Conservation (phyloP, 1,140 invertebrate species). For the Drosophila tani region DNA sequence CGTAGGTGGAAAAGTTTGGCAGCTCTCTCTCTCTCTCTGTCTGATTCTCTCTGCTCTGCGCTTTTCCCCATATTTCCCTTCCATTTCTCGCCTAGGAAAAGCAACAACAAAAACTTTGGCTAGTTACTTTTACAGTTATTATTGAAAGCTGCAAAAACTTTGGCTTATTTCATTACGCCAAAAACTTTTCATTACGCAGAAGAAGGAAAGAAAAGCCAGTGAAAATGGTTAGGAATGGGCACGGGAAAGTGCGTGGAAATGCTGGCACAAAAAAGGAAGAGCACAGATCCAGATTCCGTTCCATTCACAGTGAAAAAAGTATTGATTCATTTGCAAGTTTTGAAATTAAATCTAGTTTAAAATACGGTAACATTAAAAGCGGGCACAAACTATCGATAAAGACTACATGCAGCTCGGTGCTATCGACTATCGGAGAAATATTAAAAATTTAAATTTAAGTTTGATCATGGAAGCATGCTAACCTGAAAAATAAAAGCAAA, state of each 20-base stretch:
- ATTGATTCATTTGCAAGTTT: neutral
- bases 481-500: neutral
- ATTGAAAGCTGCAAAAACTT: conserved; percentile 81
- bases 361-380: too few relatives aligned
- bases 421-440: too few relatives aligned
- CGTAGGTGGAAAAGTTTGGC: conserved; percentile 42
- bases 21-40: neutral
- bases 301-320: neutral
- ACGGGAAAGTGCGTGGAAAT: conserved; percentile 33
- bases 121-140: conserved; percentile 82
- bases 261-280: conserved; percentile 13
- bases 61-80: conserved; percentile 10
- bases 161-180: conserved; percentile 81
- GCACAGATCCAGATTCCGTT: conserved; percentile 12
- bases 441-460: too few relatives aligned
- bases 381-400: neutral
- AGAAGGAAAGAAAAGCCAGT: conserved; percentile 2
- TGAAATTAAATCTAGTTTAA: neutral
- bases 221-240: neutral
- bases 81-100: conserved; percentile 7
- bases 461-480: too few relatives aligned
- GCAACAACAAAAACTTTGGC: conserved; percentile 62
- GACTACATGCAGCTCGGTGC: too few relatives aligned
- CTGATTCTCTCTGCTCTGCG: neutral
- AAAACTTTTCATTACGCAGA: conserved; percentile 75